Conservation (phyloP, 1,140 invertebrate species). For the Tetraneura akinire region DNA sequence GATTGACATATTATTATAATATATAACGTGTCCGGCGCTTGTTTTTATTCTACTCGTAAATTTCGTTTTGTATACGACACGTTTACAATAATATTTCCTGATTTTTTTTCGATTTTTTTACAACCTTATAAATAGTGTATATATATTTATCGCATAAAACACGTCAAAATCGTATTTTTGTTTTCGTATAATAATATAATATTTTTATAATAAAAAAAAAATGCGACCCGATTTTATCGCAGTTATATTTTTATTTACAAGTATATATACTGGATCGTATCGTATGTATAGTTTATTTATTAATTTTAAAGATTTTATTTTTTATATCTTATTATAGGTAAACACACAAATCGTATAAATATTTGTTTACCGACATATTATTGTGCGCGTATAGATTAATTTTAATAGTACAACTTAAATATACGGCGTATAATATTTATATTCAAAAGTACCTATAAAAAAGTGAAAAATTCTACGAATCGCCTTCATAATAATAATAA, state of each 20-base stretch:
- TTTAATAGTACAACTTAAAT: neutral
- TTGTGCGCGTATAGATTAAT: no score
- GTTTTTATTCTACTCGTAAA: no score
- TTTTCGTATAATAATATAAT: neutral
- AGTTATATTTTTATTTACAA: no score
- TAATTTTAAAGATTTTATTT: no score
- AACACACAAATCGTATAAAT: no score
- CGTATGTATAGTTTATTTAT: neutral
- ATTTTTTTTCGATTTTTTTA: neutral
- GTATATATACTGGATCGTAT: no score
- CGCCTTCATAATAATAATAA: neutral
- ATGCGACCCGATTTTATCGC: no score
- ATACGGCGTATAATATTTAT: no score
- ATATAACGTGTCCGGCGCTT: no score
- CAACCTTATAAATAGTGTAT: neutral
- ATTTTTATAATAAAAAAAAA: neutral
- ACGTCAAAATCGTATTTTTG: neutral
- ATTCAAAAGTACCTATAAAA: conserved; percentile 1
- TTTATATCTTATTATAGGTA: no score
- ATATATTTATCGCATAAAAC: neutral
- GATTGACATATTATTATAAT: no score
- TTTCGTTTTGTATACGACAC: neutral
- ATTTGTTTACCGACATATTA: no score
- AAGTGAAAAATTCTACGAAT: neutral
- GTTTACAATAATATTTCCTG: neutral